Base-by-base conservation (phyloP, 2,113 vertebrate genomes). In the Chionis minor region DNA sequence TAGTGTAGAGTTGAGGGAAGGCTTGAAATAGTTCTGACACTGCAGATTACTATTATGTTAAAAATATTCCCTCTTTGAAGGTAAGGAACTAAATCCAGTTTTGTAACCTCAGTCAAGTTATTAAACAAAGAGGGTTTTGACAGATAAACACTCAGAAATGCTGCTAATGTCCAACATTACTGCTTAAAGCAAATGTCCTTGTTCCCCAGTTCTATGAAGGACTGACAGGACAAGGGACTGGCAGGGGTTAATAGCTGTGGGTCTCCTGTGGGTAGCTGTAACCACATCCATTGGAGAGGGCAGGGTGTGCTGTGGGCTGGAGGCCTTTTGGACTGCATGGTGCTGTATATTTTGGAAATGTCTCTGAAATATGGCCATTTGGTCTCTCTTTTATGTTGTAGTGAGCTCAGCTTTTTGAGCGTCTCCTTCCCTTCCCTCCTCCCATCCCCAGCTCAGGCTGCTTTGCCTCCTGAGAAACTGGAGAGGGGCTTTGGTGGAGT, bases 391-490 rank as follows among this genome's bases (percentile, higher is more conserved):
- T 81, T 71, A 73, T 83, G 62, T 89, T 90, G 40, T 23, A 49
- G 65, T 59, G 69, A 96, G 38, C 91, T 94, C 69, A 69, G 80
- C 3, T 27, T 78, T 82, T 84, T 59, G 61, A 71, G 49, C 1
- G 4, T 92, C 75, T 87, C 33, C 49, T 86, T 73, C 33, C 71
- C 27, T 75, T 92, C 75, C 92, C 81, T 90, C 38, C 42, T 83
- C 73, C 81, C 75, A 35, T 81, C 77, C 49, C 49, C 63, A 42
- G 62, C 40, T 85, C 71, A 45, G 70, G 71, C 91, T 66, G 91
- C 91, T 97, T 96, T 97, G 66, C 88, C 92, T 94, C 88, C 63
- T 95, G 91, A 96, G 90, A 96, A 92, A 77, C 54, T 67, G 81
- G 63, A 96, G 81, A 95, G 52, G 27, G 75, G 86, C 74, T 93